Base-by-base conservation (phyloP, 2,888 invertebrate species). In the Zhuqinia jingwanae region DNA sequence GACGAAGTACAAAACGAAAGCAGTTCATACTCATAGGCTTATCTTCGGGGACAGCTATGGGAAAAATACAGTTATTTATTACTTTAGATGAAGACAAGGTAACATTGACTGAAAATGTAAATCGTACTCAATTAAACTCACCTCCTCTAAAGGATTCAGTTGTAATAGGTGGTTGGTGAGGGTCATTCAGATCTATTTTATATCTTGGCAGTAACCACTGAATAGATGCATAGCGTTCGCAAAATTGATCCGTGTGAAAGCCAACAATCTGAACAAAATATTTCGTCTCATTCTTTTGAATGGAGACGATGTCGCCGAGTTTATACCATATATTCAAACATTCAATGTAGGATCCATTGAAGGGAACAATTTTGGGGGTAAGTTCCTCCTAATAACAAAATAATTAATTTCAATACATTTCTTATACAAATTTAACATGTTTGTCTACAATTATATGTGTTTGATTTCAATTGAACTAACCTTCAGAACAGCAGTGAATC, bases 171-270 rank as follows among this genome's bases (percentile, higher is more conserved):
- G 82, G 82, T n/a, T 53, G 47, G 13, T 22, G 13, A 13, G 42
- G 47, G 13, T 84, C 58, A 58, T 85, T 30, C 20, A 42, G 13
- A n/a, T 42, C 36, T 10, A 68, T 36, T 36, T 60, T 79, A 5
- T 36, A 76, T 20, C 30, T 30, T 1, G 85, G 80, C 27, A 76
- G 22, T 1, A 86, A 50, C 85, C 85, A 86, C 15, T 70, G 36
- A 22, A 86, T 76, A 1, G 85, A 75, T 13, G 76, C 85, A 58
- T 86, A 86, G 0, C 76, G 50, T 6, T 80, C 85, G 22, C 85
- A 86, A 76, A 86, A 86, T 30, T 86, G 85, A 47, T 86, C 85
- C 11, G 63, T 80, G 22, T 86, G 85, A 20, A 86, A 86, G 1
- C 65, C 75, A 2, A 86, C 36, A 5, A 86, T 73, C 22, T 80